These are phyloP conservation scores for Cromileptes altivelis DNA, from an alignment of 2,113 vertebrate species.

Conservation along the genomic window DNA sequence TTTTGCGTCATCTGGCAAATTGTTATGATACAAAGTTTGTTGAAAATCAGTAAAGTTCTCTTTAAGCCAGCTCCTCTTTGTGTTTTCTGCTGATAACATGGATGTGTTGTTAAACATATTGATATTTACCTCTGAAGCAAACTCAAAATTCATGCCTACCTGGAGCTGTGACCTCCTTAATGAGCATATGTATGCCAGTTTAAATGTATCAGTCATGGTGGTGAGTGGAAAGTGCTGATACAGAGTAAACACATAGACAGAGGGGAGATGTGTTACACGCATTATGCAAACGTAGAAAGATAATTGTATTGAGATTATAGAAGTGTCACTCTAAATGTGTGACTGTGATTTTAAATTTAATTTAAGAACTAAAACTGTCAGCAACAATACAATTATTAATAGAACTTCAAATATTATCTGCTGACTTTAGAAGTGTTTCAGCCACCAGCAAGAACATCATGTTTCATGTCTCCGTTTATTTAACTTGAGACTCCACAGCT, in stretches of 20 bases:
- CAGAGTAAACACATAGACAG: background rate
- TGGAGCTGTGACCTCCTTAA: background rate
- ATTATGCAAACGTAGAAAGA: background rate
- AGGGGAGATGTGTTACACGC: background rate
- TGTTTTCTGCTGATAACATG: slow-evolving; percentile 8
- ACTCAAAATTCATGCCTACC: background rate
- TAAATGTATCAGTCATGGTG: background rate
- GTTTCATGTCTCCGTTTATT: background rate
- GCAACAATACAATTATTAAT: background rate
- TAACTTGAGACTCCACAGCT: too few species aligned
- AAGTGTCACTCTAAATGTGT: background rate
- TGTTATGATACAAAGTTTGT: too few species aligned
- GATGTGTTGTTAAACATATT: background rate
- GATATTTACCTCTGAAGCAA: background rate
- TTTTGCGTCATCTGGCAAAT: too few species aligned
- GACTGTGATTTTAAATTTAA: background rate
- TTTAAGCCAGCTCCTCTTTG: background rate
- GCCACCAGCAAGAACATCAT: background rate
- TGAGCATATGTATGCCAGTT: background rate
- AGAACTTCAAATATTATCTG: background rate
- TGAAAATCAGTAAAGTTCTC: too few species aligned
- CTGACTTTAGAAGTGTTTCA: background rate
- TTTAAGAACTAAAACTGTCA: background rate
- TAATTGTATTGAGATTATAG: background rate
- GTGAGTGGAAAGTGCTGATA: background rate